Evolutionary conservation across 2,113 vertebrate species (phyloP), one percentile per base, ranked within the genome.

Genomic region (Pelobates fuscus): DNA sequence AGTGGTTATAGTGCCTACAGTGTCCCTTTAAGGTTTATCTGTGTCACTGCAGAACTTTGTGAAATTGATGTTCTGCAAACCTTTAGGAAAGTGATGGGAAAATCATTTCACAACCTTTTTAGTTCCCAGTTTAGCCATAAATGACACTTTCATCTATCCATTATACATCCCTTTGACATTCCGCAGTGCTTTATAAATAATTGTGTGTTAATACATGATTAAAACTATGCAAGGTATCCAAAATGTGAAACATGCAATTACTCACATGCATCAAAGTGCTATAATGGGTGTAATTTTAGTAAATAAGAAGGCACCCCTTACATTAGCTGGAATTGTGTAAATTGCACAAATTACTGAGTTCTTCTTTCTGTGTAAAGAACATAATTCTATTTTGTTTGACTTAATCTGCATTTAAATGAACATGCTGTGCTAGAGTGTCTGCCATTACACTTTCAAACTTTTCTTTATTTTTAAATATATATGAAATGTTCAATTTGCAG

Each of bases 401-500:
- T 41, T 58, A 75, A 75, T 66, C 11, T 59, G 63, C 46, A 54
- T 8, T 59, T 59, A 18, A 74, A 57, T 74, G 3, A 65, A 43
- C 62, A 65, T 57, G 62, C 71, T 74, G 71, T 17, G 71, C 4
- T 17, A 73, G 30, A 57, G 10, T 7, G 30, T 8, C 62, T 12
- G 44, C 11, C 43, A 43, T 64, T 63, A 32, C 44, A 49, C 18
- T 46, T 46, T 15, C 32, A 44, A 54, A 49, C 71, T 52, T 58
- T 37, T 37, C 32, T 37, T 37, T 37, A 37, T 37, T 37, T 29
- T 74, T 65, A 67, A 59, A 57, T 66, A 72, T 59, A 46, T 67
- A 67, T 24, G 54, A 23, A 54, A 59, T 60, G 27, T 67, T 75
- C 72, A 75, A 67, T 75, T 75, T 67, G 59, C 72, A 75, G 52